Conservation (phyloP, 2,797 vertebrate species). For the Hydrophis major region DNA sequence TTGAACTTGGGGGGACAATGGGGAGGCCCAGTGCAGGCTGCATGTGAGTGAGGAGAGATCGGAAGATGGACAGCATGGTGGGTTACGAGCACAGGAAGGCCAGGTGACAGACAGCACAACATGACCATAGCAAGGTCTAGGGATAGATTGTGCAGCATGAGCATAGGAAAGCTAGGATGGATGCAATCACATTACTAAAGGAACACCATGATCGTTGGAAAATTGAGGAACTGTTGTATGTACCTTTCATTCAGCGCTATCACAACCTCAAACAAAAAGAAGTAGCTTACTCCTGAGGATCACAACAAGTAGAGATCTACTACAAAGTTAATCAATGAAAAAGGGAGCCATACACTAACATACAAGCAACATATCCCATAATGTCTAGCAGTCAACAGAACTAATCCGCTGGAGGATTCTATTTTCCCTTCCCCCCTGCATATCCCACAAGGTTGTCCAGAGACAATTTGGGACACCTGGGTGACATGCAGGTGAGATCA, state of each 20-base stretch:
- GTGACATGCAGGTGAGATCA: neutral
- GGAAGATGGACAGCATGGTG: neutral
- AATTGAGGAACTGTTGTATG: neutral
- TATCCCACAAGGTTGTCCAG: neutral
- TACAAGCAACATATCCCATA: neutral
- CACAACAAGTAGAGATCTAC: neutral
- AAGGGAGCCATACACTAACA: neutral
- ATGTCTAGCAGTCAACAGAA: neutral
- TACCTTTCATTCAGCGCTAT: neutral
- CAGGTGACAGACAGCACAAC: neutral
- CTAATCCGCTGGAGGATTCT: neutral
- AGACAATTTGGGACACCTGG: neutral
- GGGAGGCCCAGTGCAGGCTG: neutral
- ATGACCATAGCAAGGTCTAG: neutral
- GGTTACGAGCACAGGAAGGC: neutral
- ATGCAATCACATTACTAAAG: neutral
- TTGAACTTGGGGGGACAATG: neutral
- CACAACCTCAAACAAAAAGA: neutral
- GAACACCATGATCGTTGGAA: neutral
- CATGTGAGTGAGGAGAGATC: neutral
- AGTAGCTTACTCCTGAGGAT: neutral
- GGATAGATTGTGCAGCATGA: neutral
- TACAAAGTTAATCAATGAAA: neutral
- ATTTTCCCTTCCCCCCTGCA: neutral
- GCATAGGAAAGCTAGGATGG: neutral